These are phyloP conservation scores for Porites lobata DNA, from an alignment of 92 coral and sea anemone species.

Conservation along the genomic window DNA sequence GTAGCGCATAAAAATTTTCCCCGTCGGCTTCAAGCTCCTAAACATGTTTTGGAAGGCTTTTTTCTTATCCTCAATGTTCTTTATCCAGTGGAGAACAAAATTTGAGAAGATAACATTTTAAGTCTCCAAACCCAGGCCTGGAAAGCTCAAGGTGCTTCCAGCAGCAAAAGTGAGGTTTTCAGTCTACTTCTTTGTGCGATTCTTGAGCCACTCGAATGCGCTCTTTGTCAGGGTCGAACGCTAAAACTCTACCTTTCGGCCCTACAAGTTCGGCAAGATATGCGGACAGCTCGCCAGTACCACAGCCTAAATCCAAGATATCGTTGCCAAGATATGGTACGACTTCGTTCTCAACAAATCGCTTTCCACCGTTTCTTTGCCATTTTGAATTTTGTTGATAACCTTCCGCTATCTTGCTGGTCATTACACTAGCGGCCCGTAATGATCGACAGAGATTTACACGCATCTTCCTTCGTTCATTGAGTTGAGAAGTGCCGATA, in stretches of 20 bases:
- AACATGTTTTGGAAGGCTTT: conserved; percentile 12
- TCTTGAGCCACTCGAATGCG: conserved; percentile 22
- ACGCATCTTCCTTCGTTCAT: too few species aligned
- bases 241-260: conserved; percentile 12
- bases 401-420: neutral
- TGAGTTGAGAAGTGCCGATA: too few species aligned
- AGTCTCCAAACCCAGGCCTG: neutral
- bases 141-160: neutral
- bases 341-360: neutral
- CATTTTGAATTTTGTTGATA: neutral
- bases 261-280: conserved; percentile 25
- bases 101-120: neutral
- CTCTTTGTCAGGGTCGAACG: conserved; percentile 34
- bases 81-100: neutral
- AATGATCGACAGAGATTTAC: too few species aligned
- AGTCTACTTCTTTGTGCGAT: neutral
- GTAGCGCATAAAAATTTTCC: conserved; percentile 1
- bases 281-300: conserved; percentile 50
- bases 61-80: neutral
- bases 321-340: neutral
- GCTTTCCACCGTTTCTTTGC: neutral
- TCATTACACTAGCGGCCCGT: too few species aligned
- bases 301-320: conserved; percentile 53
- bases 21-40: neutral
- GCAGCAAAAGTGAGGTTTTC: neutral